A percentile compares a stretch with the other conserved stretches of the same genome.
These are phyloP conservation scores for Tupaia chinensis DNA, from an alignment of 2,113 vertebrate species.

Conservation along the genomic window DNA sequence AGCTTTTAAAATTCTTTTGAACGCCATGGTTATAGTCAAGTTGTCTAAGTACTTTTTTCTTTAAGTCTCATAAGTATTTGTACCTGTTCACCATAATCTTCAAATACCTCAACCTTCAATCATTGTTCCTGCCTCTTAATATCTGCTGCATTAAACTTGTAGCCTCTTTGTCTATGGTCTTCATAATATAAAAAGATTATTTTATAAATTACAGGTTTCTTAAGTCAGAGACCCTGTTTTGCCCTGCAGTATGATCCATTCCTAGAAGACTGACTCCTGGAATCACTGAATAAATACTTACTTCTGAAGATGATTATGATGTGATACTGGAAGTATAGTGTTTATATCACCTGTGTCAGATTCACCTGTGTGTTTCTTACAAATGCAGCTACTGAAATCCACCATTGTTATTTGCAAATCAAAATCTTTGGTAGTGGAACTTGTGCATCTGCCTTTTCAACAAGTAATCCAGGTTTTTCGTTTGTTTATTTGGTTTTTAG, in stretches of 20 bases:
- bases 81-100: background rate
- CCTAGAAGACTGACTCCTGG: background rate
- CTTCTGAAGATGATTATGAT: background rate
- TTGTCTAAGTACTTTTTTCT: background rate
- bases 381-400: background rate
- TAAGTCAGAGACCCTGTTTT: background rate
- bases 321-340: background rate
- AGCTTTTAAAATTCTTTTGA: background rate
- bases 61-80: background rate
- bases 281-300: background rate
- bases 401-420: background rate
- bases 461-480: background rate
- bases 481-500: too few relatives aligned
- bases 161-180: background rate
- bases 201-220: background rate
- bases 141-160: background rate
- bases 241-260: background rate
- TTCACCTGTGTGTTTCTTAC: background rate
- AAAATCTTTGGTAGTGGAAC: background rate
- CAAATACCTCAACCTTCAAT: background rate
- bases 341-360: background rate
- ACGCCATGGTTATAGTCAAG: background rate
- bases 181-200: background rate
- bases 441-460: background rate
- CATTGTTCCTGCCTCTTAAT: background rate